Evolutionary conservation across 1,140 invertebrate species (phyloP).

Genomic region (Drosophila prosaltans): DNA sequence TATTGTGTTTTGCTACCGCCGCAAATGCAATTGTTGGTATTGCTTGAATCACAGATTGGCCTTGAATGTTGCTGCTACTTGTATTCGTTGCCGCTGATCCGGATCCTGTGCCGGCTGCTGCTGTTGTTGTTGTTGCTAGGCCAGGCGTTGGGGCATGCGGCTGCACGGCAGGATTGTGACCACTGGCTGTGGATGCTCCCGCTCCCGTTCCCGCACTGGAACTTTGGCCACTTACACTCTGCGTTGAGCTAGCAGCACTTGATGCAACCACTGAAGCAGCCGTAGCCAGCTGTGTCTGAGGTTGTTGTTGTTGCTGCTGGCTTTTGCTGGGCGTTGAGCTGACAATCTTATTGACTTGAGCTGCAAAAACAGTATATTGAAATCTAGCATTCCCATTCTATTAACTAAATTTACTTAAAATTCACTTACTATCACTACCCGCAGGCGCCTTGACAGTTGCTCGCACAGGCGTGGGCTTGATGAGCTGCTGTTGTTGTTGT

Average conservation of each 20-base stretch:
- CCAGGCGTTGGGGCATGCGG: constrained; percentile 73
- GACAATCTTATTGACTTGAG: constrained; percentile 77
- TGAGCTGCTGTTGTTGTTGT: constrained; percentile 83
- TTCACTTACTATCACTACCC: constrained; percentile 67
- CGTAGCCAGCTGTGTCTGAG: constrained; percentile 49
- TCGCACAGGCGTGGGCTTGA: constrained; percentile 90
- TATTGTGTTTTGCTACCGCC: constrained; percentile 82
- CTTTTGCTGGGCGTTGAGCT: constrained; percentile 83
- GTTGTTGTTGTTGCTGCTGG: constrained; percentile 72
- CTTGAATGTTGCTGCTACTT: constrained; percentile 73
- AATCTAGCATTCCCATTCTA: no score
- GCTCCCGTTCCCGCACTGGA: constrained; percentile 41
- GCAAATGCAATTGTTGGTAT: constrained; percentile 83
- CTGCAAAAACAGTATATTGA: constrained; percentile 21
- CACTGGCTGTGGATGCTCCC: constrained; percentile 44
- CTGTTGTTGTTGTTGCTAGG: constrained; percentile 27
- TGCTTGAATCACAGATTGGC: constrained; percentile 82
- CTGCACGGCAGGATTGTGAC: constrained; percentile 72
- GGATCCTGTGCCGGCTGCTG: constrained; percentile 23
- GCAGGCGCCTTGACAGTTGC: constrained; percentile 87
- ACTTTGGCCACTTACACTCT: constrained; percentile 49
- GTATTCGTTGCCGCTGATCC: constrained; percentile 30
- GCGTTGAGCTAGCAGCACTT: constrained; percentile 35
- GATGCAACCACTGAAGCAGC: constrained; percentile 60
- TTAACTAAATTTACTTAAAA: no score